Conservation (phyloP, 1,140 invertebrate genomes). For the Sogatella furcifera region DNA sequence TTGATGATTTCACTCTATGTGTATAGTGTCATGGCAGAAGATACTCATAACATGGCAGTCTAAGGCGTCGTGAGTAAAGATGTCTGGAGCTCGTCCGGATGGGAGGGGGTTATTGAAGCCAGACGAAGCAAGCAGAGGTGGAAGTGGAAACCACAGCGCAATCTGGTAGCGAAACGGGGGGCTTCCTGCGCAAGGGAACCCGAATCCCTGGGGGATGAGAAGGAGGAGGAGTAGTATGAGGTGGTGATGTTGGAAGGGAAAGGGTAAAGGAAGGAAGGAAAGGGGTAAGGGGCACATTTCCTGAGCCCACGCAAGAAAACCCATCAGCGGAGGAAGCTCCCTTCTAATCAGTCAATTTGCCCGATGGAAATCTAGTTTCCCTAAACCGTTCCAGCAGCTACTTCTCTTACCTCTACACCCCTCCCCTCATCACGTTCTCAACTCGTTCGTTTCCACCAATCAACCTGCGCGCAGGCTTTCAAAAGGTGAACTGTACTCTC, state of each 20-base stretch:
- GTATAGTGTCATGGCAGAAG: no score
- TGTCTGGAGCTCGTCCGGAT: background rate
- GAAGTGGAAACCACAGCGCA: slow-evolving; percentile 1
- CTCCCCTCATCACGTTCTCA: no score
- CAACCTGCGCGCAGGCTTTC: no score
- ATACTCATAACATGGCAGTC: no score
- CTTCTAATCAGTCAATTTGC: slow-evolving; percentile 17
- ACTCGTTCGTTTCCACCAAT: no score
- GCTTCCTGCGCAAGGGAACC: slow-evolving; percentile 2
- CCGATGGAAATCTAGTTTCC: slow-evolving; percentile 12
- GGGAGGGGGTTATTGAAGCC: background rate
- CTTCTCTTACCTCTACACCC: background rate
- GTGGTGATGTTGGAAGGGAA: background rate
- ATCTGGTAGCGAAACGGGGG: background rate
- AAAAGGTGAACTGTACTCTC: no score
- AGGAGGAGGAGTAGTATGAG: background rate
- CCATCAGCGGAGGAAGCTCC: slow-evolving; percentile 14
- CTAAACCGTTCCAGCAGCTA: background rate
- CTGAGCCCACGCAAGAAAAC: slow-evolving; percentile 11
- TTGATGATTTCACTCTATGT: no score
- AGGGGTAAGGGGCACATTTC: slow-evolving; percentile 19
- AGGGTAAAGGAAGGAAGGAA: background rate
- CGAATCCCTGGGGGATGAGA: background rate
- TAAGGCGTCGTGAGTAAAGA: no score
- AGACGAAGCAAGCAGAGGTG: background rate